Percentiles rank a stretch among this genome's conserved stretches.
Conservation (phyloP, 2,113 vertebrate genomes). For the Platycercus adscitus region DNA sequence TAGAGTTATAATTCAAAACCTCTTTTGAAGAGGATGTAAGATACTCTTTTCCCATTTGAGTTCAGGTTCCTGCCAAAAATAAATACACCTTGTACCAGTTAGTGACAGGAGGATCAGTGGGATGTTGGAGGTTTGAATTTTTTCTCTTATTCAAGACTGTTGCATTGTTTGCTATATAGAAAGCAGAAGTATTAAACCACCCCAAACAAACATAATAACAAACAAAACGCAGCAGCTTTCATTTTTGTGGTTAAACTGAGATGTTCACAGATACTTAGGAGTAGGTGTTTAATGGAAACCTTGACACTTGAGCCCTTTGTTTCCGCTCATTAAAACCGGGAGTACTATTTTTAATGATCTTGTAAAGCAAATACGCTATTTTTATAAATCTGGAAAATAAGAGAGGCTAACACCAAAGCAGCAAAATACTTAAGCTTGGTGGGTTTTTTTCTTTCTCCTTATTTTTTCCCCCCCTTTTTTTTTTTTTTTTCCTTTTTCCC, state of each 20-base stretch:
- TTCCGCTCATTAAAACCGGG: background rate
- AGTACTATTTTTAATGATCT: background rate
- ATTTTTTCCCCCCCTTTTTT: no score
- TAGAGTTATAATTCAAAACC: background rate
- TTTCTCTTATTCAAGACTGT: background rate
- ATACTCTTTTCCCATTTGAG: background rate
- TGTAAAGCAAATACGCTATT: background rate
- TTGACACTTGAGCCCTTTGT: constrained; percentile 6
- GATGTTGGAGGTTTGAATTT: background rate
- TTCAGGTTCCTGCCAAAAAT: background rate
- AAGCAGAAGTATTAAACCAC: background rate
- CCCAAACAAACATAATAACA: background rate
- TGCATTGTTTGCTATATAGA: background rate
- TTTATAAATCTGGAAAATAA: background rate
- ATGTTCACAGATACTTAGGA: background rate
- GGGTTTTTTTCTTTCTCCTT: background rate
- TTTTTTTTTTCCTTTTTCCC: background rate
- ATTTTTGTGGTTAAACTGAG: background rate
- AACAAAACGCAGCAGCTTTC: background rate
- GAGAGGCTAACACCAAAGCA: background rate
- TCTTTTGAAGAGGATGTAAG: background rate
- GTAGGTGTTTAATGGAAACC: constrained; percentile 43
- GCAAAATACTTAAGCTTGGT: background rate
- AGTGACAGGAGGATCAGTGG: background rate
- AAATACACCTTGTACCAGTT: background rate